Evolutionary conservation across 2,888 invertebrate genomes (phyloP).

Genomic region (Tipula confusa): DNA sequence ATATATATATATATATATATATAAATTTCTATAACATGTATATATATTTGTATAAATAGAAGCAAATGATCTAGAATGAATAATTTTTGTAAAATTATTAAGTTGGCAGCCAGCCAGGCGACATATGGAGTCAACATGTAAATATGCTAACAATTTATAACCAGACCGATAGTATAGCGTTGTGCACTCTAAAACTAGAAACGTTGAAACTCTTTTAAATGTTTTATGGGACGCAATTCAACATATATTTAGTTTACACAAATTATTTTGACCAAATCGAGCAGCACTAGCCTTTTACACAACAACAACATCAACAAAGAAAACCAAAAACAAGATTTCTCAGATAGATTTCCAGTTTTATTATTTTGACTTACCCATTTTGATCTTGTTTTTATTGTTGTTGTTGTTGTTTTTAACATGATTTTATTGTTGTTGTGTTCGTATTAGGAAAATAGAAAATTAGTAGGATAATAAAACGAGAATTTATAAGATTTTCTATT

Average conservation of each 20-base stretch:
- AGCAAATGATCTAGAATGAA: neutral
- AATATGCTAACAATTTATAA: neutral
- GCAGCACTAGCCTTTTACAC: neutral
- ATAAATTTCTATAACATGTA: too few species aligned
- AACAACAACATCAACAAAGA: neutral
- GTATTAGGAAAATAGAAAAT: neutral
- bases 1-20: too few species aligned
- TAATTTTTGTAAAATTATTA: neutral
- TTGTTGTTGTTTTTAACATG: neutral
- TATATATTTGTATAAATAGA: neutral
- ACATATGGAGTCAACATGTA: neutral
- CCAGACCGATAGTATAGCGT: neutral
- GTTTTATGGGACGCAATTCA: neutral
- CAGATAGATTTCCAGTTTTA: neutral
- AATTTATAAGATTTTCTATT: slow-evolving; percentile 21
- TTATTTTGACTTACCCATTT: neutral
- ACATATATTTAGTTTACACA: neutral
- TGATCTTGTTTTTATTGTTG: neutral
- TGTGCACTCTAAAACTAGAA: neutral
- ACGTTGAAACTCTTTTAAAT: neutral
- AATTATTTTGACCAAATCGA: neutral
- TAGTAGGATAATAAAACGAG: neutral
- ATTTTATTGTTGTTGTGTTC: neutral
- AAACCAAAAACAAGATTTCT: neutral
- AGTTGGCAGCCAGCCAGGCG: neutral